Percentiles rank a stretch among this genome's conserved stretches.
Evolutionary conservation across 2,113 vertebrate genomes (phyloP).

Genomic region (Pelmatolapia mariae): DNA sequence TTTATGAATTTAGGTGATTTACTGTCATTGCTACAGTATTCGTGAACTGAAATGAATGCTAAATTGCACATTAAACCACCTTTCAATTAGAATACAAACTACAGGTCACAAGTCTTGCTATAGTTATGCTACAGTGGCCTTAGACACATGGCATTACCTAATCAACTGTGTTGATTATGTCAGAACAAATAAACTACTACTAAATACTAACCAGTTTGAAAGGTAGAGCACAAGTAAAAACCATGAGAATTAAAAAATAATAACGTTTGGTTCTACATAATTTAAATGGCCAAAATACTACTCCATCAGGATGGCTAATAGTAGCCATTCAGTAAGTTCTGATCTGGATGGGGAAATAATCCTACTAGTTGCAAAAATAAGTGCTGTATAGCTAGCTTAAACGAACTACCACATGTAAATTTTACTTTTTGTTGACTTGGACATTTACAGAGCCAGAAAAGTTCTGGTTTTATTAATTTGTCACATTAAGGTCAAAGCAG

Average conservation of each 20-base stretch:
- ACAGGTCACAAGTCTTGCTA: background rate
- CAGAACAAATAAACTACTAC: background rate
- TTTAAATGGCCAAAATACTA: background rate
- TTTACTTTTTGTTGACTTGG: background rate
- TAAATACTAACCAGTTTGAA: background rate
- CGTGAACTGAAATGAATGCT: background rate
- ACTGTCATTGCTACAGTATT: conserved; percentile 7
- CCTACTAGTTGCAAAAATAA: too few species aligned
- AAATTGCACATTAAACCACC: background rate
- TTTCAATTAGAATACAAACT: background rate
- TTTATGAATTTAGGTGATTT: conserved; percentile 40
- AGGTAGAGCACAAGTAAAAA: background rate
- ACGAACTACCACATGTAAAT: background rate
- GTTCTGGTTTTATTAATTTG: background rate
- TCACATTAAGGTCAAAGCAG: background rate
- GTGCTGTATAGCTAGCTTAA: background rate
- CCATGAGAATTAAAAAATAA: background rate
- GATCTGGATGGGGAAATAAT: too few species aligned
- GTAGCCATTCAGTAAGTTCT: too few species aligned
- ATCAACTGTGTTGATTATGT: background rate
- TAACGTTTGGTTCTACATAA: background rate
- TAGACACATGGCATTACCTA: background rate
- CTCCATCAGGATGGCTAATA: too few species aligned
- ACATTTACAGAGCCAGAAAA: background rate
- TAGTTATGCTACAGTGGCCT: background rate